A percentile compares a stretch with the other conserved stretches of the same genome.
Evolutionary conservation across 2,888 invertebrate genomes (phyloP).

Genomic region (Spicauda simplicius): DNA sequence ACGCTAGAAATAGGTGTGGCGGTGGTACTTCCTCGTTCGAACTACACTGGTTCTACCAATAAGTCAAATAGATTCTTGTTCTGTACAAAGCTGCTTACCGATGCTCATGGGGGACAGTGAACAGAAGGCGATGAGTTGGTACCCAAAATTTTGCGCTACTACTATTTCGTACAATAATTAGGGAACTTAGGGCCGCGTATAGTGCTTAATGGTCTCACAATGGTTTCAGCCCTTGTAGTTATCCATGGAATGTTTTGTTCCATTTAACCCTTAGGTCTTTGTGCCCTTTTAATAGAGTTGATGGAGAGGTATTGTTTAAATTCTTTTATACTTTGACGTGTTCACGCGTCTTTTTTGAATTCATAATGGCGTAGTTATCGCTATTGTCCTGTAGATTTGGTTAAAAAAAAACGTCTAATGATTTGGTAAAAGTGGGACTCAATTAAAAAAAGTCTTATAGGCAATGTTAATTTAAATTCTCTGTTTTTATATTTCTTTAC

Average conservation of each 20-base stretch:
- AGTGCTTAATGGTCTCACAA: conserved; percentile 7
- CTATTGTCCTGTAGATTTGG: not conserved
- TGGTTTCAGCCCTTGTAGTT: conserved; percentile 14
- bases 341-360: conserved; percentile 13
- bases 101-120: no score
- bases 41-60: no score
- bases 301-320: conserved; percentile 10
- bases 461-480: no score
- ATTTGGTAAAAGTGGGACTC: not conserved
- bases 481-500: no score
- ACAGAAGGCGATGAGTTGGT: no score
- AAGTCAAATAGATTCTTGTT: no score
- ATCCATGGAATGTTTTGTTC: not conserved
- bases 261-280: conserved; percentile 9
- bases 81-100: no score
- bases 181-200: not conserved
- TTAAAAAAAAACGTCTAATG: not conserved
- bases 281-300: conserved; percentile 13
- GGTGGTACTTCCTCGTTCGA: no score
- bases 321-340: conserved; percentile 6
- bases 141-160: not conserved
- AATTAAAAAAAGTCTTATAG: no score
- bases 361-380: conserved; percentile 1
- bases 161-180: not conserved
- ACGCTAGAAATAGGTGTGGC: no score